A percentile compares a stretch with the other conserved stretches of the same genome.
Evolutionary conservation across 1,140 invertebrate genomes (phyloP).

Genomic region (Drosophila navojoa): DNA sequence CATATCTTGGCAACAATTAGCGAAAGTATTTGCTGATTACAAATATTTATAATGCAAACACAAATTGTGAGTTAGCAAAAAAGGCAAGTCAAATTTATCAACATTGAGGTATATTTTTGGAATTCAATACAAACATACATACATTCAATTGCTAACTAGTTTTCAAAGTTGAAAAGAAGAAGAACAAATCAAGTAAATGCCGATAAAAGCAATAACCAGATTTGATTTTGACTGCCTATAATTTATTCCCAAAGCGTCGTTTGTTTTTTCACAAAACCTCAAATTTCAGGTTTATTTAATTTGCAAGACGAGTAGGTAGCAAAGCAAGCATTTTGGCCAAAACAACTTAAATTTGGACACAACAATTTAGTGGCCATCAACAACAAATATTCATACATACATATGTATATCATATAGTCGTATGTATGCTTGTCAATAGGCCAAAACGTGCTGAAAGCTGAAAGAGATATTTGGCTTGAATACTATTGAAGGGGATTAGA

Average conservation of each 20-base stretch:
- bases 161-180: conserved; percentile 24
- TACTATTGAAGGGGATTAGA: not conserved
- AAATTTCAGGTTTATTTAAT: conserved; percentile 48
- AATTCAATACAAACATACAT: not conserved
- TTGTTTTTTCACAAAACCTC: not conserved
- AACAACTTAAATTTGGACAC: conserved; percentile 55
- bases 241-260: conserved; percentile 56
- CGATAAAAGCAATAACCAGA: conserved; percentile 39
- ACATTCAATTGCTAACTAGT: conserved; percentile 52
- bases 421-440: not conserved
- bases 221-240: conserved; percentile 33
- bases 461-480: not conserved
- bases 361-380: not conserved
- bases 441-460: conserved; percentile 1
- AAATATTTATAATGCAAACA: conserved; percentile 23
- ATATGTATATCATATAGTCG: too few relatives aligned
- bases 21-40: conserved; percentile 61
- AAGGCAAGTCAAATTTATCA: conserved; percentile 13
- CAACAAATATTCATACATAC: not conserved
- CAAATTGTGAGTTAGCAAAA: conserved; percentile 11
- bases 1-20: conserved; percentile 59
- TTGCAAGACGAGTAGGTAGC: conserved; percentile 46
- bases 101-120: conserved; percentile 52
- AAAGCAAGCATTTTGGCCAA: conserved; percentile 33
- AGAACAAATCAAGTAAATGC: conserved; percentile 32